Base-by-base conservation (phyloP, 2,113 vertebrate species). In the Ptilonorhynchus violaceus region DNA sequence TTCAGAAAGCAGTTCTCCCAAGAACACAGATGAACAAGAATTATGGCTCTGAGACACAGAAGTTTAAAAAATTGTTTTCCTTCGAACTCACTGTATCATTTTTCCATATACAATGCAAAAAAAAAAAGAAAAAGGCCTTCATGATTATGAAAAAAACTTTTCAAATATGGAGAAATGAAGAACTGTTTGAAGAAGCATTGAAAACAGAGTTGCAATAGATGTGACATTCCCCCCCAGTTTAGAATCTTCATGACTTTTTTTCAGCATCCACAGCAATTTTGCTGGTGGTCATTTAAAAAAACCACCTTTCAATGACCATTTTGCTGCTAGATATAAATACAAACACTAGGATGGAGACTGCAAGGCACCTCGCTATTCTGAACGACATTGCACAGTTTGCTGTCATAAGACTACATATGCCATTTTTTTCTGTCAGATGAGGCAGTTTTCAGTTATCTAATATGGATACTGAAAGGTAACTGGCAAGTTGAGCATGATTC, bases 211-310 rank as follows among this genome's bases (percentile, higher is more conserved):
- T 92, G 12, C 35, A 85, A 39, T 2, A 75, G 24, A 39, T 14
- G 11, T 39, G 23, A 53, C 0, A 0, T 4, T 64, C 24, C 13
- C 28, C 4, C 23, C 80, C 20, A 21, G 33, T 62, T 81, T 39
- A 60, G 24, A 60, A 50, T 37, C 5, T 59, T 69, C 42, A 64
- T 12, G 6, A 39, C 3, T 4, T 39, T 42, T 79, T 79, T 80
- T 67, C 58, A 82, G 50, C 25, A 50, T 37, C 25, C 10, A 35
- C 23, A 76, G 59, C 19, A 66, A 33, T 70, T 72, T 73, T 63
- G 7, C 12, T 42, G 3, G 27, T 58, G 31, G 13, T 42, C 37
- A 39, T 63, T 42, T 58, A 73, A 73, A 62, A 5, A 89, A 55
- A 78, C 37, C 0, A 66, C 30, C 22, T 80, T 75, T 60, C 37